A percentile compares a stretch with the other conserved stretches of the same genome.
Conservation (phyloP, 2,113 vertebrate species). For the Narcine bancroftii region DNA sequence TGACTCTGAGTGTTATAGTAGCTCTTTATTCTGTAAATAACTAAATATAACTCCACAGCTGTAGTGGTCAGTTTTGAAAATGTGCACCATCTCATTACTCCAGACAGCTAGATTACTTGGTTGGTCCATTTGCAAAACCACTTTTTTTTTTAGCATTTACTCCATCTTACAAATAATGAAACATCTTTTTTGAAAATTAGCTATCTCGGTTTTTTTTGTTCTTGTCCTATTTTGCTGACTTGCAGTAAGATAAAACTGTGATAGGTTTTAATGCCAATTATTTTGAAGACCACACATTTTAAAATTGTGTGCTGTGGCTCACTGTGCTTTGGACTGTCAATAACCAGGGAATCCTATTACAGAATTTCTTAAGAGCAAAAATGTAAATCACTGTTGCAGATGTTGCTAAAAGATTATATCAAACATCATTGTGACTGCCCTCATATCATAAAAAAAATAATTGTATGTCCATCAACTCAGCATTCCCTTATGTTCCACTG, state of each 20-base stretch:
- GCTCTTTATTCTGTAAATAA: too few species aligned
- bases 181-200: background rate
- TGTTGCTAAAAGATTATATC: background rate
- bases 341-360: background rate
- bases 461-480: background rate
- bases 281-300: background rate
- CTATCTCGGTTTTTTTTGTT: background rate
- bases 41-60: too few species aligned
- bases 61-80: too few species aligned
- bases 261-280: background rate
- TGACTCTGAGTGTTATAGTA: too few species aligned
- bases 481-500: background rate
- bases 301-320: background rate
- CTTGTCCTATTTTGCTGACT: background rate
- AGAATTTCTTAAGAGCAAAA: background rate
- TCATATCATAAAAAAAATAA: background rate
- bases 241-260: background rate
- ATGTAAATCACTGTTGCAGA: background rate
- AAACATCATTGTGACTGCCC: background rate
- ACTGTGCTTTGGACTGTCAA: background rate
- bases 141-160: too few species aligned
- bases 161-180: too few species aligned
- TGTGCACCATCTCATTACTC: too few species aligned
- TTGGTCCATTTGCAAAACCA: too few species aligned
- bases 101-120: too few species aligned